Evolutionary conservation across 2,888 invertebrate species (phyloP).

Genomic region (Dasysyrphus tricinctus): DNA sequence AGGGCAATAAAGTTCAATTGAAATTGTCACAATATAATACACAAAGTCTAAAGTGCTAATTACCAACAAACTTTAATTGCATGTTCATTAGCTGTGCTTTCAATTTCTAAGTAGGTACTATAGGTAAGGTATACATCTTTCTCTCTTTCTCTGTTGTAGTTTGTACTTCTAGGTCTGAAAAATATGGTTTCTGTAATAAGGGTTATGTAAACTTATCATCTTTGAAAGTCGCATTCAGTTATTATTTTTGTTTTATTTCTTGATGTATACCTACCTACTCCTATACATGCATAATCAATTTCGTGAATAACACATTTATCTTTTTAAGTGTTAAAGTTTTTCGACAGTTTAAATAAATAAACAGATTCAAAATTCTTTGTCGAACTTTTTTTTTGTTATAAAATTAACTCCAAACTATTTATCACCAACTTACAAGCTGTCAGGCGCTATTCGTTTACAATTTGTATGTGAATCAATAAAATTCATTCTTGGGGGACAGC

Average conservation of each 20-base stretch:
- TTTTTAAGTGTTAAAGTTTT: background rate
- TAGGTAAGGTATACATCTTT: too few species aligned
- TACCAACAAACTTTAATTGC: background rate
- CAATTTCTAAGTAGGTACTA: background rate
- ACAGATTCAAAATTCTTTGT: too few species aligned
- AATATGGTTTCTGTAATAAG: background rate
- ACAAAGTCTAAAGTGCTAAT: constrained; percentile 13
- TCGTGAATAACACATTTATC: background rate
- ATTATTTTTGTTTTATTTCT: background rate
- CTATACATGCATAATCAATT: background rate
- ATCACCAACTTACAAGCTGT: background rate
- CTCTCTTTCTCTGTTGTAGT: background rate
- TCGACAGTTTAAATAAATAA: background rate
- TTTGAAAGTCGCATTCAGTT: background rate
- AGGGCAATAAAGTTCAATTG: constrained; percentile 17
- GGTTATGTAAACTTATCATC: background rate
- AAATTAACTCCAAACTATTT: too few species aligned
- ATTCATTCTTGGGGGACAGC: background rate
- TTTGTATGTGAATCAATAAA: background rate
- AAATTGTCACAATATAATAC: background rate
- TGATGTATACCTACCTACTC: too few species aligned
- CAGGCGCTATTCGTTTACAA: background rate
- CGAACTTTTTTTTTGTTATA: too few species aligned
- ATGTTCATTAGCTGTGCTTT: background rate
- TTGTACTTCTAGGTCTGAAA: background rate